phyloP scores from a whole-genome alignment of 2,797 vertebrate species.

The Masticophis lateralis region DNA sequence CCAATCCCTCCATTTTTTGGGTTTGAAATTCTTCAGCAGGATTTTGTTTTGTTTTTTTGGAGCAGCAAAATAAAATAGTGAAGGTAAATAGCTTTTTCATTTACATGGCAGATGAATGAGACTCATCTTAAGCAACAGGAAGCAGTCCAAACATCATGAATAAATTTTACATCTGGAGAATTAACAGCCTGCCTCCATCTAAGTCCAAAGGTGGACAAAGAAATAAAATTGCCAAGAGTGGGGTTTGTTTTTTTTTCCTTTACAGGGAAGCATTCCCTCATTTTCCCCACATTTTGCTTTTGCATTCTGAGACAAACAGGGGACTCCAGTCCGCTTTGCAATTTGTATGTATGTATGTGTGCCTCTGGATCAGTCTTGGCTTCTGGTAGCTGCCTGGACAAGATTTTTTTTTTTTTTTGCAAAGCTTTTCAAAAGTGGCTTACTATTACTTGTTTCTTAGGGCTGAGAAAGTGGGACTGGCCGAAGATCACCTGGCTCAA shows the following conservation, averaged over 20 bases:
- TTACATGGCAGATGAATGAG: background rate
- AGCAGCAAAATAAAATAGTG: constrained; percentile 12
- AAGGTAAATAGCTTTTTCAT: background rate
- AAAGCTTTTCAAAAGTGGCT: background rate
- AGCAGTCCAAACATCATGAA: background rate
- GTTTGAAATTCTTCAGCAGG: constrained; percentile 28
- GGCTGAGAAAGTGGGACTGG: background rate
- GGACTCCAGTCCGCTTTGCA: background rate
- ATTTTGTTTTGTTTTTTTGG: background rate
- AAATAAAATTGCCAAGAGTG: background rate
- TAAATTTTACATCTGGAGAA: constrained; percentile 1
- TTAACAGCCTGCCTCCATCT: background rate
- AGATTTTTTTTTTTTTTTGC: background rate
- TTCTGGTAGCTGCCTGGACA: background rate
- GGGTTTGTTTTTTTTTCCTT: background rate
- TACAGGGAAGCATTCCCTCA: background rate
- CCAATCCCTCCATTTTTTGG: constrained; percentile 18
- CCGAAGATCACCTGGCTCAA: background rate
- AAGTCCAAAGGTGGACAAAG: background rate
- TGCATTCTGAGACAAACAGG: background rate
- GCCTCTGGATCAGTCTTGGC: background rate
- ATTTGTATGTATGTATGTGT: background rate
- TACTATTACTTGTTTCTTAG: background rate
- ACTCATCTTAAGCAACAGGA: background rate
- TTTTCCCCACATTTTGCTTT: too few species aligned